A percentile compares a stretch with the other conserved stretches of the same genome.
Conservation (phyloP, 2,113 vertebrate species). For the Phasianus colchicus region DNA sequence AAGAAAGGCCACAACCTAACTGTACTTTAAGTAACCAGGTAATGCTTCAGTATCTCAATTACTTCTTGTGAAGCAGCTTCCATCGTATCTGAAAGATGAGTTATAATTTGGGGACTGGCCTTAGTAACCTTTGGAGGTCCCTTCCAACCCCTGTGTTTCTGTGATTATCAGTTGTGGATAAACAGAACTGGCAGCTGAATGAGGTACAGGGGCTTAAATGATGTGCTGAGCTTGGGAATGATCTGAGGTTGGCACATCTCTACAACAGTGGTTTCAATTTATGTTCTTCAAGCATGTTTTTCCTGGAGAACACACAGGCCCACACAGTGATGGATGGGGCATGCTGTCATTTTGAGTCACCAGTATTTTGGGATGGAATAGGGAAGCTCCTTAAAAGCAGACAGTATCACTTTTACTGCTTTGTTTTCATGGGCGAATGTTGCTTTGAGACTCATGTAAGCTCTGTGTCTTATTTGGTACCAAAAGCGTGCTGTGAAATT, state of each 20-base stretch:
- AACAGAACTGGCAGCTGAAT: background rate
- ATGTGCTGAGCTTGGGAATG: background rate
- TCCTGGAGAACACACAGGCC: background rate
- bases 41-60: background rate
- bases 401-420: rapidly evolving
- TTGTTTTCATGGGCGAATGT: background rate
- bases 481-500: background rate
- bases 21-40: background rate
- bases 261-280: background rate
- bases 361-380: rapidly evolving
- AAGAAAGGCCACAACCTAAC: background rate
- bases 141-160: no score
- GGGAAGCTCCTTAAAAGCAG: rapidly evolving
- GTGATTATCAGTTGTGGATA: background rate
- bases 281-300: background rate
- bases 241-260: background rate
- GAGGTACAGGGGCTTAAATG: background rate
- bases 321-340: background rate
- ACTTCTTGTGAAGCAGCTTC: background rate
- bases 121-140: no score
- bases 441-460: background rate
- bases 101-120: background rate
- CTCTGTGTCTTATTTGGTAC: background rate
- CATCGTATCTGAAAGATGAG: background rate
- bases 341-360: background rate